Evolutionary conservation across 1,140 invertebrate genomes (phyloP).

Genomic region (Bombus sibiricus): DNA sequence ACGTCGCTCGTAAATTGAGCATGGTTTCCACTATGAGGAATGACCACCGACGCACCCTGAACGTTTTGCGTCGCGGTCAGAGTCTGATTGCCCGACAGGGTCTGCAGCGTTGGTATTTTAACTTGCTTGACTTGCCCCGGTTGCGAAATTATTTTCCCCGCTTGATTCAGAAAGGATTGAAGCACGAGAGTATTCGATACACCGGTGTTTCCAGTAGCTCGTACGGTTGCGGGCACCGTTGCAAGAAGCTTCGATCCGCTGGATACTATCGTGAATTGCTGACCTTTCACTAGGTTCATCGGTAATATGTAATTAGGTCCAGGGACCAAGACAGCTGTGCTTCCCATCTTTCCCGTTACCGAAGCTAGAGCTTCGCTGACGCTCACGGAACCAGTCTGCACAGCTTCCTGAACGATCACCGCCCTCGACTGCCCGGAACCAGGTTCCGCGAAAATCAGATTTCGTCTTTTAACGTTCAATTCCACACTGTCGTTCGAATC

Average conservation of each 20-base stretch:
- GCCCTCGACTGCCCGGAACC: slow-evolving; percentile 76
- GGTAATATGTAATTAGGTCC: slow-evolving; percentile 87
- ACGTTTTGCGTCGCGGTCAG: slow-evolving; percentile 59
- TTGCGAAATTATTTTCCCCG: slow-evolving; percentile 81
- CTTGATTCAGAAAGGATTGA: slow-evolving; percentile 84
- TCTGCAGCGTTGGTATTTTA: slow-evolving; percentile 76
- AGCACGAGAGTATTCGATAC: slow-evolving; percentile 83
- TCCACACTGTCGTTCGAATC: slow-evolving; percentile 77
- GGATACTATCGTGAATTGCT: slow-evolving; percentile 88
- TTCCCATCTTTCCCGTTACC: slow-evolving; percentile 80
- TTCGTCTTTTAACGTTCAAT: slow-evolving; percentile 73
- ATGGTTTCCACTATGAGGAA: slow-evolving; percentile 60
- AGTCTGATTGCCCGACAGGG: slow-evolving; percentile 62
- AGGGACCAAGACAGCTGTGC: slow-evolving; percentile 86
- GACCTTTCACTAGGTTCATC: slow-evolving; percentile 87
- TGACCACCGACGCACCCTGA: slow-evolving; percentile 66
- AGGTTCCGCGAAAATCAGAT: slow-evolving; percentile 77
- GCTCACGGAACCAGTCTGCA: slow-evolving; percentile 74
- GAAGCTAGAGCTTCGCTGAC: slow-evolving; percentile 82
- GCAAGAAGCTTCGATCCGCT: slow-evolving; percentile 86
- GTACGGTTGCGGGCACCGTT: slow-evolving; percentile 84
- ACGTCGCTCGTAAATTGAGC: slow-evolving; percentile 67
- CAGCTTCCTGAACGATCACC: slow-evolving; percentile 82
- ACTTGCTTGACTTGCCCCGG: slow-evolving; percentile 78
- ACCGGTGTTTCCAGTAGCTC: slow-evolving; percentile 69